Base-by-base conservation (phyloP, 2,113 vertebrate genomes). In the Baryphthengus martii region DNA sequence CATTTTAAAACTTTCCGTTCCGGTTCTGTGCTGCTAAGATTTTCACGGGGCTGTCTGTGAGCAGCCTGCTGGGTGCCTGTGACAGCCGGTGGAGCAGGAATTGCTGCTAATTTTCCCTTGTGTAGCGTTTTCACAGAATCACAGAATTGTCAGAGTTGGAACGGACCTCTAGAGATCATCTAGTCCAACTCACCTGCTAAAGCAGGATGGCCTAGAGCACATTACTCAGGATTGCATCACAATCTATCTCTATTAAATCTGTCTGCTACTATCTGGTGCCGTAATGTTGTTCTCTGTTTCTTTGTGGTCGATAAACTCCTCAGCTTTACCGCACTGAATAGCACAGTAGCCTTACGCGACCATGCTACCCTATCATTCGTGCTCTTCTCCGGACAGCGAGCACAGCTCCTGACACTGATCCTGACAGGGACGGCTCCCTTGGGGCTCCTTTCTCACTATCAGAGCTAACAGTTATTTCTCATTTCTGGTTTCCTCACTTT, bases 331-430 rank as follows among this genome's bases (percentile, higher is more conserved):
- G 3, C 33, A 37, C 35, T 8, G 49, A 44, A 17, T 3, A 61
- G 45, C 49, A 10, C 21, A 9, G 7, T 16, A n/a, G 9, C 25
- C 33, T 88, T 17, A 52, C 33, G 33, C 31, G 25, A 15, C 33
- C 0, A 0, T 49, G 39, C 8, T 3, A 13, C 25, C 5, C 10
- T 33, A 3, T 9, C 31, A 3, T 21, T 18, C 3, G 2, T 35
- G 29, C 26, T 37, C 17, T 63, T 49, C 62, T 55, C 39, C 0
- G 0, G 40, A 24, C 5, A 28, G 0, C 13, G 2, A 33, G 11
- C 26, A 4, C 1, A 6, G 29, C 47, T 70, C 2, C 56, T 19
- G 24, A 20, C 26, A 4, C 1, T 5, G 29, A 40, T 70, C 2
- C 56, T 19, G 24, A 20, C 67, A 55, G 42, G 13, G 37, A 25